Percentiles rank a stretch among this genome's conserved stretches.
These are phyloP conservation scores for Hyposoter didymator DNA, from an alignment of 2,888 invertebrate species.

Conservation along the genomic window DNA sequence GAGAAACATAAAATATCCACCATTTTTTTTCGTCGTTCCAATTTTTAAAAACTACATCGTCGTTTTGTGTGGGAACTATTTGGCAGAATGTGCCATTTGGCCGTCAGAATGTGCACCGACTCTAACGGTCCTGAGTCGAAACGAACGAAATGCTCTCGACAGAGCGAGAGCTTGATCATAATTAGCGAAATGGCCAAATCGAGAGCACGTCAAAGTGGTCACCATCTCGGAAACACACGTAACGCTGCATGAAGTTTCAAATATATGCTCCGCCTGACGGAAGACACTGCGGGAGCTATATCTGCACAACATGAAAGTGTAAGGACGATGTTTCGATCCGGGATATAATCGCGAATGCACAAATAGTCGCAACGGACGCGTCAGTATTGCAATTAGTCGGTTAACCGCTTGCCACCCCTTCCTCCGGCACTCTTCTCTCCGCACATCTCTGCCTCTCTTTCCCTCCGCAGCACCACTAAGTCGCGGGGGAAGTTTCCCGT, in stretches of 20 bases:
- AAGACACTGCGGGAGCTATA: conserved; percentile 19
- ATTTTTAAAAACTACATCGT: not conserved
- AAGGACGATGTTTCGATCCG: conserved; percentile 59
- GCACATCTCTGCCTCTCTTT: conserved; percentile 51
- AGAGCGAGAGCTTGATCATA: not conserved
- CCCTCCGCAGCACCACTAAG: conserved; percentile 51
- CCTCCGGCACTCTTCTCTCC: conserved; percentile 55
- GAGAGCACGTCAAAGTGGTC: not conserved
- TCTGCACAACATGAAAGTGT: conserved; percentile 47
- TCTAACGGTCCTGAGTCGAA: too few relatives aligned
- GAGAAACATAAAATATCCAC: conserved; percentile 47
- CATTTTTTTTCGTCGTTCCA: conserved; percentile 7
- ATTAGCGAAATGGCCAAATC: not conserved
- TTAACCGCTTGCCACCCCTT: conserved; percentile 75
- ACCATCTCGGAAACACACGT: not conserved
- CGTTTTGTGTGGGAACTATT: too few relatives aligned
- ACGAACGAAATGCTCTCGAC: conserved; percentile 1
- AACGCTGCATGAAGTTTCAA: conserved; percentile 21
- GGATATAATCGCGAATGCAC: conserved; percentile 79
- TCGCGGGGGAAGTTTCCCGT: conserved; percentile 58
- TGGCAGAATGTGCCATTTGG: not conserved
- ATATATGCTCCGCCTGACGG: conserved; percentile 1
- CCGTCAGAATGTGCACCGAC: not conserved
- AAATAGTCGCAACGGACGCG: conserved; percentile 78
- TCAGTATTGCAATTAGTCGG: conserved; percentile 83